Base-by-base conservation (phyloP, 2,113 vertebrate genomes). In the Athene noctua region DNA sequence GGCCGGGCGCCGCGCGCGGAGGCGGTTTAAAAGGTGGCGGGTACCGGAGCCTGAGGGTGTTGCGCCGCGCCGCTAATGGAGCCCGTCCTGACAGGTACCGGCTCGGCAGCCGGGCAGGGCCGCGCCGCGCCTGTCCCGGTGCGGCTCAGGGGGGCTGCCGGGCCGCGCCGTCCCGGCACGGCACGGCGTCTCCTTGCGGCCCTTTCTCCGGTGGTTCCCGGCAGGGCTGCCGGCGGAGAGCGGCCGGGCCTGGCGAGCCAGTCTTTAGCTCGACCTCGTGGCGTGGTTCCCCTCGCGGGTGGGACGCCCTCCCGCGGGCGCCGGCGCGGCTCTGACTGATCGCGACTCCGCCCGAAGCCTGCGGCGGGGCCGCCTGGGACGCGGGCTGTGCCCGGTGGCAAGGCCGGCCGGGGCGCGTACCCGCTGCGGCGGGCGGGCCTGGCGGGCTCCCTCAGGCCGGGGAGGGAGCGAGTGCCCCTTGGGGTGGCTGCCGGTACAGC, bases 51-150 rank as follows among this genome's bases (percentile, higher is more conserved):
- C 15, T 44, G 42, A 15, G 42, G 26, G n/a, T 15, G 34, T 26
- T 22, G 47, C 3, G 26, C 22, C 4, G 40, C 4, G 34, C 3
- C 1, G 80, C 44, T 19, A 10, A 96, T 96, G 96, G 92, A 94
- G 91, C 55, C 68, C 25, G 20, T 91, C 6, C 73, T 96, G 68
- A 59, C 63, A 96, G 96, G 96, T 96, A 96, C 29, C 9, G 55
- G 38, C 61, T 36, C 5, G 29, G 9, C 26, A 4, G 18, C 51
- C n/a, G 6, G n/a, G 7, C 12, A 23, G 51, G 21, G 49, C 49
- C 4, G 34, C 21, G 19, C 5, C 9, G 20, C 11, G 3, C 30
- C 66, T 14, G 46, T n/a, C 40, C 27, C 6, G 14, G 42, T 3
- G 19, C 26, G 13, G 32, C 23, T 11, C 57, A 40, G 47, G 26